A percentile compares a stretch with the other conserved stretches of the same genome.
Conservation (phyloP, 2,888 invertebrate species). For the Chaetogeoica ovagalla region DNA sequence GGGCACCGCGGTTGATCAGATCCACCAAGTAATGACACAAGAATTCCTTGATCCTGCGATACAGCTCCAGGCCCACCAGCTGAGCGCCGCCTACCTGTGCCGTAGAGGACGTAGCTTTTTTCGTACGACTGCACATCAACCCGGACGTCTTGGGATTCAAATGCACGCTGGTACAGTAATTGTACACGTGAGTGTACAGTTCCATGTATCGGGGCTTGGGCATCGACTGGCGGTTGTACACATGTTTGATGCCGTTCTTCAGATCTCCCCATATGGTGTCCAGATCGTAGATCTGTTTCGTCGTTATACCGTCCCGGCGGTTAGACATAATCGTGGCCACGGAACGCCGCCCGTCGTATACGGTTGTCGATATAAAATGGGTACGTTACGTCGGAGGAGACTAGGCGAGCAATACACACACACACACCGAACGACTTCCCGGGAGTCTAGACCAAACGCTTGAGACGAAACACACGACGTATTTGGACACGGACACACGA, state of each 20-base stretch:
- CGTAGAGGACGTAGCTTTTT: conserved; percentile 47
- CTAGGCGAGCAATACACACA: too few relatives aligned
- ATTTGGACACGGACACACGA: neutral
- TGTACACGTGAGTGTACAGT: conserved; percentile 95
- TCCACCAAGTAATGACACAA: conserved; percentile 82
- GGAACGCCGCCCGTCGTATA: neutral
- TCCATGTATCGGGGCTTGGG: conserved; percentile 89
- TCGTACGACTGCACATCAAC: conserved; percentile 55
- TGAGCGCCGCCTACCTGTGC: conserved; percentile 81
- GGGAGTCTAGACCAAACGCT: neutral
- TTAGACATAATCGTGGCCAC: conserved; percentile 34
- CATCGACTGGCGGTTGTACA: conserved; percentile 86
- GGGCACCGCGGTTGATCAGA: conserved; percentile 79
- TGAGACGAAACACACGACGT: neutral
- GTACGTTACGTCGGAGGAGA: neutral
- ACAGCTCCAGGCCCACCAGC: conserved; percentile 93
- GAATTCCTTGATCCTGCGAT: conserved; percentile 90
- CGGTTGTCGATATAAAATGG: neutral
- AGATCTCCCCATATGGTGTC: conserved; percentile 95
- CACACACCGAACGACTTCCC: too few relatives aligned
- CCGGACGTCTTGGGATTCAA: conserved; percentile 60
- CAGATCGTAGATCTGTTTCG: conserved; percentile 63
- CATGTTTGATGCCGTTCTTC: conserved; percentile 88
- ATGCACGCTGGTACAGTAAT: conserved; percentile 95
- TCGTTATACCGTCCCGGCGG: conserved; percentile 49